Conservation (phyloP, 1,140 invertebrate genomes). For the Eriosoma lanigerum region DNA sequence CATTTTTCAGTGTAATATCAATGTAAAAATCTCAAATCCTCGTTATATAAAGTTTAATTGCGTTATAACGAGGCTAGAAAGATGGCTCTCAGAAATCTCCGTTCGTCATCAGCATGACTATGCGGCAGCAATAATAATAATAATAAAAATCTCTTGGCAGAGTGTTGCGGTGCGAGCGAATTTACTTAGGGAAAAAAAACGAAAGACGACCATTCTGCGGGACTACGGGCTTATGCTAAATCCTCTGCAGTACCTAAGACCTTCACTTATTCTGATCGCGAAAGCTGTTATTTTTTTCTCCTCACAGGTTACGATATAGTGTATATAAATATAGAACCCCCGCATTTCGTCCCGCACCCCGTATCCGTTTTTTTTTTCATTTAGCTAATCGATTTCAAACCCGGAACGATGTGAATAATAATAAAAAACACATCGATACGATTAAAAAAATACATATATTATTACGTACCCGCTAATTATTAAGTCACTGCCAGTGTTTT, state of each 20-base stretch:
- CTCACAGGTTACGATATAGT: background rate
- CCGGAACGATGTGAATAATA: slow-evolving; percentile 6
- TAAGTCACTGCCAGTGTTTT: slow-evolving; percentile 27
- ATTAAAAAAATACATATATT: background rate
- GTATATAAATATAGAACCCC: background rate
- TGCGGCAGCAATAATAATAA: background rate
- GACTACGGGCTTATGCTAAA: slow-evolving; percentile 44
- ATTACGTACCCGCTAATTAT: slow-evolving; percentile 35
- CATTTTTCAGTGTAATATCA: too few species aligned
- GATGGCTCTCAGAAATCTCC: background rate
- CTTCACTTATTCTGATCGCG: slow-evolving; percentile 35
- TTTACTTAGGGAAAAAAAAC: slow-evolving; percentile 44
- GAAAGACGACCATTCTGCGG: slow-evolving; percentile 49
- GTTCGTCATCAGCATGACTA: background rate
- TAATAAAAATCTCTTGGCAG: slow-evolving; percentile 47
- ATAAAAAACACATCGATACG: slow-evolving; percentile 27
- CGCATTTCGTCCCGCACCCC: background rate
- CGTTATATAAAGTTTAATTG: background rate
- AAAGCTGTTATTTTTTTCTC: slow-evolving; percentile 34
- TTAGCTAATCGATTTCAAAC: slow-evolving; percentile 46
- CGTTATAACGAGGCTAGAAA: slow-evolving; percentile 12
- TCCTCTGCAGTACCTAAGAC: slow-evolving; percentile 45
- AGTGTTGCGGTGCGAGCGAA: slow-evolving; percentile 43
- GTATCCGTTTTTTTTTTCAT: slow-evolving; percentile 25
- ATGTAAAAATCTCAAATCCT: too few species aligned